These are phyloP conservation scores for Moxostoma hubbsi DNA, from an alignment of 2,797 vertebrate genomes.

Conservation along the genomic window DNA sequence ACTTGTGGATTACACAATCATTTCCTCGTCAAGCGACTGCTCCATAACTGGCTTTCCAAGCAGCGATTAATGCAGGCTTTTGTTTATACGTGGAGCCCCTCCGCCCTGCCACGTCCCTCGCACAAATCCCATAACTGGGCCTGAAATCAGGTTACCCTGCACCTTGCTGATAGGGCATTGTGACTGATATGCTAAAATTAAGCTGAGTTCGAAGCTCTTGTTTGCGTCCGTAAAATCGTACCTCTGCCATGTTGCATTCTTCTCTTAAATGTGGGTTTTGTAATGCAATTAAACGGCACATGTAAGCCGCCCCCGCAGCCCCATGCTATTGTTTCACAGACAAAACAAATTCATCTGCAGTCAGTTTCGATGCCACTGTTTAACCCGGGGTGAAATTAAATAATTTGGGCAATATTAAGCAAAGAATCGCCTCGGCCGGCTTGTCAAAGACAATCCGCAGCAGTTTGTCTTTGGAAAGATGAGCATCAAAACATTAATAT, in stretches of 20 bases:
- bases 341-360: conserved; percentile 80
- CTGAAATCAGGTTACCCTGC: conserved; percentile 85
- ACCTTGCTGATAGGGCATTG: conserved; percentile 83
- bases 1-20: conserved; percentile 74
- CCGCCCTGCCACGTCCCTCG: conserved; percentile 77
- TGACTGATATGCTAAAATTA: conserved; percentile 79
- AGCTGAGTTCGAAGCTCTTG: conserved; percentile 68
- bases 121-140: conserved; percentile 84
- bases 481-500: conserved; percentile 85
- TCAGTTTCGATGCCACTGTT: conserved; percentile 75
- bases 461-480: conserved; percentile 74
- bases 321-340: conserved; percentile 76
- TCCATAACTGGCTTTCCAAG: conserved; percentile 78
- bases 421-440: conserved; percentile 73
- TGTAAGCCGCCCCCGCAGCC: conserved; percentile 79
- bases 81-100: conserved; percentile 73
- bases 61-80: conserved; percentile 80
- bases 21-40: conserved; percentile 80
- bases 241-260: conserved; percentile 81
- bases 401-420: conserved; percentile 76
- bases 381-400: conserved; percentile 79
- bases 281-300: conserved; percentile 85
- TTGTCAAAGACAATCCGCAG: conserved; percentile 73
- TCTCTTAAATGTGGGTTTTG: conserved; percentile 82
- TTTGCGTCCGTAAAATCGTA: conserved; percentile 79